Conservation (phyloP, 1,140 invertebrate species). For the Tetraneura akinire region DNA sequence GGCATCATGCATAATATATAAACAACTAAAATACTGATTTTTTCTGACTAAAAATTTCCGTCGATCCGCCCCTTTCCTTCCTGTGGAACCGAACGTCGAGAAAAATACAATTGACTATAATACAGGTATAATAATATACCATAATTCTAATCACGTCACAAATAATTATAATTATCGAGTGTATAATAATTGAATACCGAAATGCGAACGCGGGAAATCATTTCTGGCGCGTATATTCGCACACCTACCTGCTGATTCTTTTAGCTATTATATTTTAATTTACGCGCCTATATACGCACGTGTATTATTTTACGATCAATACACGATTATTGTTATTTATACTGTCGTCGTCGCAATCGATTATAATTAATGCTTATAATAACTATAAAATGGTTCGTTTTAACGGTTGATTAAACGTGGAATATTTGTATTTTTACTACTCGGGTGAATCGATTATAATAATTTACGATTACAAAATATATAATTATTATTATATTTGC, state of each 20-base stretch:
- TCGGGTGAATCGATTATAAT: background rate
- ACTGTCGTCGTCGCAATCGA: background rate
- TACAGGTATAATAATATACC: background rate
- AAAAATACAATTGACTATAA: no score
- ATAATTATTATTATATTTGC: conserved; percentile 13
- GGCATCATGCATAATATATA: no score
- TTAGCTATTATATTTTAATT: background rate
- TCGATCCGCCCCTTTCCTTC: background rate
- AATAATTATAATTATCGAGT: background rate
- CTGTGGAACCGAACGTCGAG: background rate
- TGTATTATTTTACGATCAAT: background rate
- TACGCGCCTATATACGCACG: background rate
- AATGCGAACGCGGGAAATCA: conserved; percentile 6
- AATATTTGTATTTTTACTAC: background rate
- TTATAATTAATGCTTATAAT: background rate
- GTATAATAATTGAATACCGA: background rate
- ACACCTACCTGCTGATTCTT: background rate
- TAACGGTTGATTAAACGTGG: conserved; percentile 36
- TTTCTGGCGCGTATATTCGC: background rate
- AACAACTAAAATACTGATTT: background rate
- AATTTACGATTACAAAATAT: background rate
- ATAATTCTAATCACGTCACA: background rate
- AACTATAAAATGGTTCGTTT: conserved; percentile 7
- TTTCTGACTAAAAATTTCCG: background rate
- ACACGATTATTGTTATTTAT: background rate